Evolutionary conservation across 2,888 invertebrate genomes (phyloP).

Genomic region (Hirtodrosophila alboralis): DNA sequence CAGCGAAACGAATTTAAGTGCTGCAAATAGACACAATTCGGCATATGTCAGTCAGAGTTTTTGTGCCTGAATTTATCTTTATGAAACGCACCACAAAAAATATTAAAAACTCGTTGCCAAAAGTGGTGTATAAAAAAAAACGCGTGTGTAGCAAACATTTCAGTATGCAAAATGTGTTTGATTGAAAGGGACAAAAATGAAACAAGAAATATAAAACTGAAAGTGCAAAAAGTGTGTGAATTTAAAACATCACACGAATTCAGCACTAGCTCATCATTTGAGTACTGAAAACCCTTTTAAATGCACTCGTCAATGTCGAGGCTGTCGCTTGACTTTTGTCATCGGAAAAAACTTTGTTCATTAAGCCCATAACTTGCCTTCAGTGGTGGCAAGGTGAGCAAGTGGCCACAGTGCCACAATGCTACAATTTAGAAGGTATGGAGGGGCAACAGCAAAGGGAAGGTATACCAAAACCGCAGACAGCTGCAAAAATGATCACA

Average conservation of each 20-base stretch:
- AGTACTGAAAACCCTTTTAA: slow-evolving; percentile 19
- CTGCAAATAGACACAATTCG: slow-evolving; percentile 18
- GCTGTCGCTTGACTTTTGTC: slow-evolving; percentile 37
- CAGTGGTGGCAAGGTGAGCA: slow-evolving; percentile 37
- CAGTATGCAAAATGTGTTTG: slow-evolving; percentile 18
- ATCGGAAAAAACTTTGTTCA: slow-evolving; percentile 43
- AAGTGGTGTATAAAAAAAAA: slow-evolving; percentile 26
- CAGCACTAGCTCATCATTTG: slow-evolving; percentile 5
- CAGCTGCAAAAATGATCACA: slow-evolving; percentile 51
- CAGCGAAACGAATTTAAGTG: slow-evolving; percentile 7
- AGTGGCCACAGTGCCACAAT: slow-evolving; percentile 30
- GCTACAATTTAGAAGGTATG: slow-evolving; percentile 44
- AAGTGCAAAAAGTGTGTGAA: slow-evolving; percentile 12
- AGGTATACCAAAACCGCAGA: slow-evolving; percentile 55
- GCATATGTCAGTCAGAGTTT: slow-evolving; percentile 10
- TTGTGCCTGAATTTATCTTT: slow-evolving; percentile 11
- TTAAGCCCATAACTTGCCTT: slow-evolving; percentile 27
- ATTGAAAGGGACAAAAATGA: slow-evolving; percentile 10
- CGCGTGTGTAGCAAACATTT: slow-evolving; percentile 23
- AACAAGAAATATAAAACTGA: slow-evolving; percentile 11
- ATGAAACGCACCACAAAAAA: slow-evolving; percentile 24
- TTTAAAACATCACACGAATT: slow-evolving; percentile 4
- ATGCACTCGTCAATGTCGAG: slow-evolving; percentile 26
- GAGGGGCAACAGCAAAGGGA: slow-evolving; percentile 38
- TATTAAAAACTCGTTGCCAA: slow-evolving; percentile 37